Evolutionary conservation across 2,888 invertebrate species (phyloP), one percentile per base, ranked within the genome.

Genomic region (Meganola albula): DNA sequence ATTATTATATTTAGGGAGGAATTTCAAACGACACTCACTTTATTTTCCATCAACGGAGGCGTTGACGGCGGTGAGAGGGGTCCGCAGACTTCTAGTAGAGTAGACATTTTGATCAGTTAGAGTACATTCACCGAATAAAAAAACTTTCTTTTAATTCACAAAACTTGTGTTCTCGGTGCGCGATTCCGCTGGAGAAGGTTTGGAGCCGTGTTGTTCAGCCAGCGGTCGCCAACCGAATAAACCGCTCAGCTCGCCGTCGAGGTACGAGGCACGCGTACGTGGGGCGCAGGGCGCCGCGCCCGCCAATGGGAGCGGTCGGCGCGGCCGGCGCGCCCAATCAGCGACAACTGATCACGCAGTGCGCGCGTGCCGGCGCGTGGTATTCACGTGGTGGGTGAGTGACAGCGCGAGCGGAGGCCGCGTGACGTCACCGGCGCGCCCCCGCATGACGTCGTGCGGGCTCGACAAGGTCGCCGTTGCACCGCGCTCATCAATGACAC

Each of bases 371-470:
- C 89, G 74, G 76, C 82, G 90, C 90, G 89, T 90, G 91, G 70
- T 90, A 90, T 93, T 93, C 94, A 94, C 94, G 94, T 95, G 94
- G 89, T 89, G 91, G 77, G 76, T 78, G 90, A 88, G 90, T 93
- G 93, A 90, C 90, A 78, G 73, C 66, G 53, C 27, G 58, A 66
- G 77, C 74, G 85, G 78, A 88, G 88, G 87, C n/a, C 26, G 72
- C 64, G 77, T 87, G 86, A 87, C 88, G 88, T 88, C 88, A 88
- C 73, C 87, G 88, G 78, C 84, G 82, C 85, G 79, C 85, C 87
- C 82, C 82, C 79, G 84, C 76, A 67, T 82, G 83, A 78, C 77
- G 75, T 75, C 58, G 71, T 61, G 56, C 72, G 70, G 72, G 68
- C 70, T 59, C 63, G 60, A 51, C 78, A 76, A 77, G 77, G 79